A percentile compares a stretch with the other conserved stretches of the same genome.
Conservation (phyloP, 1,140 invertebrate species). For the Diplogasteroides magnus region DNA sequence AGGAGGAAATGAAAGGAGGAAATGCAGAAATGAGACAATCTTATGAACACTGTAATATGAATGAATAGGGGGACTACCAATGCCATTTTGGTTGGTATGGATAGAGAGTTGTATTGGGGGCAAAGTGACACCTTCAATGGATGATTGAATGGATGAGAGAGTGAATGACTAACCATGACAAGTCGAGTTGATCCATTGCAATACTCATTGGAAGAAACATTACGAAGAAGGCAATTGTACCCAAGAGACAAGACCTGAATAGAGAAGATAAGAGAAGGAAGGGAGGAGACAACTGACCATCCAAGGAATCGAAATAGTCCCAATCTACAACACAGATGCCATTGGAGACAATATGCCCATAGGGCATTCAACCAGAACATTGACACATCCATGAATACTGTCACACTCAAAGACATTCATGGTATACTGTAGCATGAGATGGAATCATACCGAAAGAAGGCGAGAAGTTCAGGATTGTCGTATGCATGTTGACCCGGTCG, state of each 20-base stretch:
- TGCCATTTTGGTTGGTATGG: background rate
- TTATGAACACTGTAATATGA: no score
- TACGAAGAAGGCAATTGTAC: conserved; percentile 17
- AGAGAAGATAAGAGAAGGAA: conserved; percentile 6
- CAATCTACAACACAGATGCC: conserved; percentile 33
- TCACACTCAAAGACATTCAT: conserved; percentile 17
- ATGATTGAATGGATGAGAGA: background rate
- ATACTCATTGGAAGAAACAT: conserved; percentile 34
- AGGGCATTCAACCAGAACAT: conserved; percentile 37
- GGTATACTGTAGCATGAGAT: background rate
- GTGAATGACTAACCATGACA: conserved; percentile 28
- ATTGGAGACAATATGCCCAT: conserved; percentile 27
- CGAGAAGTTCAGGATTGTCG: conserved; percentile 20
- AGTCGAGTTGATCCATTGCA: conserved; percentile 28
- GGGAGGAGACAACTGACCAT: conserved; percentile 24
- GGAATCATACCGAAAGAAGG: conserved; percentile 14
- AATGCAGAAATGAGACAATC: no score
- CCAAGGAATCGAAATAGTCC: conserved; percentile 24
- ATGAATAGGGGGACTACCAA: no score
- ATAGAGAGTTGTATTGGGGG: background rate
- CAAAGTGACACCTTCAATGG: background rate
- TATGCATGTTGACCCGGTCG: conserved; percentile 19
- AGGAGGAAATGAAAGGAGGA: no score
- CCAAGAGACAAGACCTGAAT: conserved; percentile 4
- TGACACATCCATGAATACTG: conserved; percentile 24